phyloP scores from a whole-genome alignment of 1,140 invertebrate genomes.

The Bombyx mandarina region DNA sequence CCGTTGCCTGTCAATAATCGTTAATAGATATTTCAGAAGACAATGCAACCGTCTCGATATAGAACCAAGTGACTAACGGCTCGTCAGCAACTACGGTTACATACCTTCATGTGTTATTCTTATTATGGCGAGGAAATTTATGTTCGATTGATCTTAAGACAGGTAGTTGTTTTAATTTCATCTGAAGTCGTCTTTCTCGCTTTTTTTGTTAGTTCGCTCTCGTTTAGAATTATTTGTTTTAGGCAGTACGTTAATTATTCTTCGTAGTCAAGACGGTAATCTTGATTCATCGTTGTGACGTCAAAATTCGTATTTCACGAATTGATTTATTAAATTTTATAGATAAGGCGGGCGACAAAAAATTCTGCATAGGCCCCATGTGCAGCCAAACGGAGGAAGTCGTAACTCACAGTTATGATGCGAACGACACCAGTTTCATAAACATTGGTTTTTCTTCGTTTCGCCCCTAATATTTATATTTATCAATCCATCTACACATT shows the following conservation, averaged over 20 bases:
- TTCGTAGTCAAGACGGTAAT: no score
- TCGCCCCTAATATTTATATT: slow-evolving; percentile 71
- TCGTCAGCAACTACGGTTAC: slow-evolving; percentile 38
- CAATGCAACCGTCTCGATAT: slow-evolving; percentile 67
- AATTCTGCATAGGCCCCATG: slow-evolving; percentile 57
- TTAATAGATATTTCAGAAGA: slow-evolving; percentile 71
- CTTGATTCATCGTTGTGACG: no score
- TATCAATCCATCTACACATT: slow-evolving; percentile 71
- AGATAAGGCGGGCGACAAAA: slow-evolving; percentile 30
- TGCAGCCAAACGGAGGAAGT: slow-evolving; percentile 64
- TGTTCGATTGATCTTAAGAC: slow-evolving; percentile 54
- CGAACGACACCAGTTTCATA: slow-evolving; percentile 69
- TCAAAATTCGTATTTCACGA: not conserved
- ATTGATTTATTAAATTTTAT: slow-evolving; percentile 23
- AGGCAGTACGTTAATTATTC: no score
- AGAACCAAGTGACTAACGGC: slow-evolving; percentile 57
- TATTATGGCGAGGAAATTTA: slow-evolving; percentile 66
- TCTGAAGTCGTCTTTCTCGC: slow-evolving; percentile 12
- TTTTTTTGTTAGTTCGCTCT: slow-evolving; percentile 9
- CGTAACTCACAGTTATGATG: slow-evolving; percentile 69
- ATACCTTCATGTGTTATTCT: slow-evolving; percentile 58
- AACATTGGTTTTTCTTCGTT: slow-evolving; percentile 70
- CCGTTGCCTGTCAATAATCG: slow-evolving; percentile 70
- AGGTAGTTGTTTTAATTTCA: slow-evolving; percentile 22
- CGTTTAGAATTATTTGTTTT: not conserved